These are phyloP conservation scores for Ochotona curzoniae DNA, from an alignment of 2,113 vertebrate genomes.

Conservation along the genomic window DNA sequence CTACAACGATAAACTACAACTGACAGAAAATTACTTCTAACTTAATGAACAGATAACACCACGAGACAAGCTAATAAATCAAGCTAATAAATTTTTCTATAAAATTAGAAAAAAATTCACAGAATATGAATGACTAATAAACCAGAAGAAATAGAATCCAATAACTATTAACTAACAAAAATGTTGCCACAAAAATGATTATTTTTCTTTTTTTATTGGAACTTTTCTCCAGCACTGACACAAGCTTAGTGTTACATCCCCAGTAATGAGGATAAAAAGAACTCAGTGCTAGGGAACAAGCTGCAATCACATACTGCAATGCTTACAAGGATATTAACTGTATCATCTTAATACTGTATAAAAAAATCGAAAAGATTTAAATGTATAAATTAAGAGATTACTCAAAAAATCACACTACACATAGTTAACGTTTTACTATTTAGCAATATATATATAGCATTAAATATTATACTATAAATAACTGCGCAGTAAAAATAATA, in stretches of 20 bases:
- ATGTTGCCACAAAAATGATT: constrained; percentile 14
- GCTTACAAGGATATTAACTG: background rate
- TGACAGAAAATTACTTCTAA: constrained; percentile 21
- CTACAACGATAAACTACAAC: constrained; percentile 11
- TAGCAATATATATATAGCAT: background rate
- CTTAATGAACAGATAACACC: background rate
- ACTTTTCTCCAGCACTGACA: constrained; percentile 44
- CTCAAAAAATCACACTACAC: background rate
- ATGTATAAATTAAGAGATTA: background rate
- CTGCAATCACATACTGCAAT: background rate
- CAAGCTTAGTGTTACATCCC: background rate
- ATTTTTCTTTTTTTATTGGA: constrained; percentile 14
- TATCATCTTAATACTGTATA: background rate
- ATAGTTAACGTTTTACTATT: background rate
- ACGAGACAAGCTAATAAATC: background rate
- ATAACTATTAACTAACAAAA: background rate
- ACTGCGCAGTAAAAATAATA: background rate
- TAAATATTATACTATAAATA: background rate
- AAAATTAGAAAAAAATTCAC: constrained; percentile 46
- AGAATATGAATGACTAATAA: constrained; percentile 20
- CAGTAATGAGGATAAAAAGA: background rate
- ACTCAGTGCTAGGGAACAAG: background rate
- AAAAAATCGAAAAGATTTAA: background rate
- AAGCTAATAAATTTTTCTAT: too few species aligned
- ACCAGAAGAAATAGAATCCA: constrained; percentile 6